Evolutionary conservation across 2,113 vertebrate genomes (phyloP).

Genomic region (Seriola quinqueradiata): DNA sequence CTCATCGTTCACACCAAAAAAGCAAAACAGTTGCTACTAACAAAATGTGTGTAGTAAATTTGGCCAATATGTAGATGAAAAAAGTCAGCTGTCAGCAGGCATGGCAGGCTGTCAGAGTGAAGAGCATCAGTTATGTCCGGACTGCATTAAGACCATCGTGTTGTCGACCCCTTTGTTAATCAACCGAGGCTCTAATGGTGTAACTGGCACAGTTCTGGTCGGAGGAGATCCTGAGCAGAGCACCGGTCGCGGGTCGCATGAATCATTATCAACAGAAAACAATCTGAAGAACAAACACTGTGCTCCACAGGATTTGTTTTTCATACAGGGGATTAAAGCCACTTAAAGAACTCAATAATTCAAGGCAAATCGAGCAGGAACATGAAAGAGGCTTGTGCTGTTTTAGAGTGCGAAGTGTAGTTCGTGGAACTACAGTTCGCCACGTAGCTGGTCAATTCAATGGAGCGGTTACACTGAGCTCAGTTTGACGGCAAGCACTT

Average conservation of each 20-base stretch:
- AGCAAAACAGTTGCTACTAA: constrained; percentile 12
- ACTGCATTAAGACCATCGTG: constrained; percentile 38
- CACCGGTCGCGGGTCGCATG: constrained; percentile 7
- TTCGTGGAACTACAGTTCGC: neutral
- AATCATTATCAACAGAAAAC: constrained; percentile 55
- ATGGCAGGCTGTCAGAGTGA: neutral
- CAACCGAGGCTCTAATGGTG: constrained; percentile 37
- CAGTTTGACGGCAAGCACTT: neutral
- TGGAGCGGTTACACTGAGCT: neutral
- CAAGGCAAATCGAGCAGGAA: constrained; percentile 20
- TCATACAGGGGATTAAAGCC: constrained; percentile 14
- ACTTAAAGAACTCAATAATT: constrained; percentile 19
- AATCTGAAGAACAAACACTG: constrained; percentile 19
- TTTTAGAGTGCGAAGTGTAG: neutral
- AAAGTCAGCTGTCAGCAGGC: neutral
- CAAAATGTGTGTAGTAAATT: neutral
- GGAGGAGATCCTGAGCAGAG: constrained; percentile 46
- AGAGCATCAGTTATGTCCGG: constrained; percentile 23
- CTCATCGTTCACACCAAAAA: constrained; percentile 11
- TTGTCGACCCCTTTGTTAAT: constrained; percentile 19
- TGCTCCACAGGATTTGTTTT: neutral
- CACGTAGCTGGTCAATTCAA: neutral
- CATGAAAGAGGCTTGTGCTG: neutral
- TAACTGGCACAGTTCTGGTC: constrained; percentile 57
- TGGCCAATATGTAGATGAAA: constrained; percentile 17